Conservation (phyloP, 2,113 vertebrate species). For the Proteles cristata region DNA sequence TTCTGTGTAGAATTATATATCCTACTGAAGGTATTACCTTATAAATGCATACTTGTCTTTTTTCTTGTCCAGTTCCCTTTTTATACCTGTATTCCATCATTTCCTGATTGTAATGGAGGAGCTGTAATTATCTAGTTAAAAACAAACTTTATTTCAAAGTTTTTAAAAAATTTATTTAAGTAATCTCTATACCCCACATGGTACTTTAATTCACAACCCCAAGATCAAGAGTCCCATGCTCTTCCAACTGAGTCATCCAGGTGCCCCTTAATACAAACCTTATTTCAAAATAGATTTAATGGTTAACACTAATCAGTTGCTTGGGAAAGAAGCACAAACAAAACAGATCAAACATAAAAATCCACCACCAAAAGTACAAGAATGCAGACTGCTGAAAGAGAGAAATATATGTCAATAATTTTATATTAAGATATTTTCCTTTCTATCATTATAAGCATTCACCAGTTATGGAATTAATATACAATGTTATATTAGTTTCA, state of each 20-base stretch:
- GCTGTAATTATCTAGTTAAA: neutral
- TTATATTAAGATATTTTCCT: neutral
- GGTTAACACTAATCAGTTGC: neutral
- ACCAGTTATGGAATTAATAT: neutral
- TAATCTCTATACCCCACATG: too few species aligned
- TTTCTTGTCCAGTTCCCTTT: neutral
- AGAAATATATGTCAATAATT: neutral
- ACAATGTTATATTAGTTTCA: neutral
- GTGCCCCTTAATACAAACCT: neutral
- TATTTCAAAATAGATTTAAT: constrained; percentile 26
- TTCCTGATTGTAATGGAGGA: constrained; percentile 4
- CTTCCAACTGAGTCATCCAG: too few species aligned
- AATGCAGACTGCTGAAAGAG: neutral
- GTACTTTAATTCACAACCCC: too few species aligned
- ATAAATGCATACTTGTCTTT: constrained; percentile 7
- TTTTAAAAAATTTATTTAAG: too few species aligned
- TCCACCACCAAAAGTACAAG: neutral
- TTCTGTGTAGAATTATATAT: constrained; percentile 1
- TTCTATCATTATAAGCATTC: constrained; percentile 8
- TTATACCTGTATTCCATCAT: constrained; percentile 8
- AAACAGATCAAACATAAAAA: neutral
- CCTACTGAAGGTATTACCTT: neutral
- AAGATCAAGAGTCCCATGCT: too few species aligned
- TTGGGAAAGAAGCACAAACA: neutral
- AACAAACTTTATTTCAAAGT: neutral